Base-by-base conservation (phyloP, 2,888 invertebrate species). In the Dicyrtomina minuta region DNA sequence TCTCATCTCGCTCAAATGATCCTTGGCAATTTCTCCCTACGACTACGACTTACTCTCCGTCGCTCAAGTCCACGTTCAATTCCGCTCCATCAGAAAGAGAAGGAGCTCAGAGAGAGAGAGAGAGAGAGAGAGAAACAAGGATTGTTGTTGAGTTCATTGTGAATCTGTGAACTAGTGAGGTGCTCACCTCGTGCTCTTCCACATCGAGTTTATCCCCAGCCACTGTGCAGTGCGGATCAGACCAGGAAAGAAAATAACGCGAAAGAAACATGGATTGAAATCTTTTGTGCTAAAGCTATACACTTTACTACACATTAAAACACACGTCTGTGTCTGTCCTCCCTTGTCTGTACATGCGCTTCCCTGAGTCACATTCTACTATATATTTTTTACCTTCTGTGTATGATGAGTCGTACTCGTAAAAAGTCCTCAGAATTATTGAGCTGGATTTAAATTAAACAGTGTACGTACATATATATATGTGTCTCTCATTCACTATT, bases 1-100 rank as follows among this genome's bases (percentile, higher is more conserved):
- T 20, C 22, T 51, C 22, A 51, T 51, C 51, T 51, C 51, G 51
- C 51, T 51, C 51, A 51, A 51, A 51, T 51, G 51, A 20, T 20
- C 20, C 51, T 20, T n/a, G 51, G 51, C 22, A 51, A 24, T 51
- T 12, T 51, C 33, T 33, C 4, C 51, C 22, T n/a, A 20, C n/a
- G n/a, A n/a, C n/a, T n/a, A n/a, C n/a, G n/a, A n/a, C 51, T 51
- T 51, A 20, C 22, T 51, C 51, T 51, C 20, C 3, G n/a, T n/a
- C n/a, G 51, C 20, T 51, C 22, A 51, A 51, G 22, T 51, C 51
- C 51, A 51, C 10, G 51, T 20, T 17, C 17, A 51, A 51, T 51
- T 51, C 51, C 51, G 17, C 12, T 51, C 22, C 6, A 17, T 51
- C 22, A 24, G 12, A 33, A 33, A 8, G 33, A 33, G 33, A 33